Evolutionary conservation across 2,797 vertebrate genomes (phyloP).

Genomic region (Champsocephalus esox): DNA sequence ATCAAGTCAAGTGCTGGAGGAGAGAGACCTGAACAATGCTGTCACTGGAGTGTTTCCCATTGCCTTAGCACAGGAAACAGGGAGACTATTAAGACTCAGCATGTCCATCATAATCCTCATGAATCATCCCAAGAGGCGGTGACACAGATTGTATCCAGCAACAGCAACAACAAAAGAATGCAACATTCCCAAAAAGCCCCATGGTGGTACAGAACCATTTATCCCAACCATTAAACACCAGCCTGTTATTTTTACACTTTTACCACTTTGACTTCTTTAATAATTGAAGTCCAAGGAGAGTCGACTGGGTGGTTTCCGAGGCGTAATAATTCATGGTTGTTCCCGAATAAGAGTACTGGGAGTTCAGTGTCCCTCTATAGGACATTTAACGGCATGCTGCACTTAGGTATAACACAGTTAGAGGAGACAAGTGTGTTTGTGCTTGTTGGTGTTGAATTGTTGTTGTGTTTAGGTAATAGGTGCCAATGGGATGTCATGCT

Average conservation of each 20-base stretch:
- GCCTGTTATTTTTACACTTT: constrained; percentile 66
- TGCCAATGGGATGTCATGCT: constrained; percentile 51
- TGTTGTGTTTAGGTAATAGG: constrained; percentile 42
- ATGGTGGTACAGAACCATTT: constrained; percentile 25
- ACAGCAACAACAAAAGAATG: background rate
- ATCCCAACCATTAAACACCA: constrained; percentile 29
- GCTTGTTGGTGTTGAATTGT: constrained; percentile 43
- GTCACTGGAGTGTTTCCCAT: constrained; percentile 41
- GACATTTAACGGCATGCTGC: constrained; percentile 40
- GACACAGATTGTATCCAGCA: background rate
- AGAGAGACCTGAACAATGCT: constrained; percentile 63
- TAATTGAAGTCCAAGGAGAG: constrained; percentile 69
- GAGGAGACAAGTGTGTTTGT: background rate
- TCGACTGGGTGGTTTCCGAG: constrained; percentile 43
- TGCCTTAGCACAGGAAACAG: constrained; percentile 27
- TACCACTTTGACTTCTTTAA: constrained; percentile 66
- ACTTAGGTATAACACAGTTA: constrained; percentile 3
- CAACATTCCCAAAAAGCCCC: constrained; percentile 20
- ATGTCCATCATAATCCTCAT: background rate
- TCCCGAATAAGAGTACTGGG: constrained; percentile 65
- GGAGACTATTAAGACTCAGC: constrained; percentile 6
- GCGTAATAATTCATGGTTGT: constrained; percentile 76
- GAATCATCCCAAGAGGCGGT: background rate
- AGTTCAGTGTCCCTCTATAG: constrained; percentile 38
- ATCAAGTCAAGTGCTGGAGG: constrained; percentile 77